These are phyloP conservation scores for Ips nitidus DNA, from an alignment of 1,140 invertebrate genomes.

Conservation along the genomic window DNA sequence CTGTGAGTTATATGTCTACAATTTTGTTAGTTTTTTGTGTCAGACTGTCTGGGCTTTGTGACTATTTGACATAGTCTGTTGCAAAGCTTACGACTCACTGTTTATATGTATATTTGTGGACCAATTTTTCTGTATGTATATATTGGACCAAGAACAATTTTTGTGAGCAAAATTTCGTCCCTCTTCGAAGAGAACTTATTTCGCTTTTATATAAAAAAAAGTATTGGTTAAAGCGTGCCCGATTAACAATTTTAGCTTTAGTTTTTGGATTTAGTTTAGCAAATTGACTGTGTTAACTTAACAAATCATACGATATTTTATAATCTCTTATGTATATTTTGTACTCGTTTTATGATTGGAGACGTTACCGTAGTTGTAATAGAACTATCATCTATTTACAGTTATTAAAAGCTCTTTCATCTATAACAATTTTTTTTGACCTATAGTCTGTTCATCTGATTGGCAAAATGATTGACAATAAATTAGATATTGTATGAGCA, in stretches of 20 bases:
- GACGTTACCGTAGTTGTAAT: background rate
- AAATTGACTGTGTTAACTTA: conserved; percentile 5
- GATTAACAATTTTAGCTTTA: background rate
- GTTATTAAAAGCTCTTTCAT: too few species aligned
- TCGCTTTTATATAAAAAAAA: background rate
- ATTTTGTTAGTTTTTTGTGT: too few species aligned
- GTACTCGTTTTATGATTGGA: conserved; percentile 8
- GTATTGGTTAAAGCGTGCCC: too few species aligned
- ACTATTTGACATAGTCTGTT: too few species aligned
- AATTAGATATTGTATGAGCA: too few species aligned
- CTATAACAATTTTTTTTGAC: too few species aligned
- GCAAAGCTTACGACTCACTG: too few species aligned
- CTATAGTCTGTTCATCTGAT: too few species aligned
- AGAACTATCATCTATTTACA: too few species aligned
- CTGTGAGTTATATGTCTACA: too few species aligned
- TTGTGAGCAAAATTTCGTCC: conserved; percentile 24
- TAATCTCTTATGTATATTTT: conserved; percentile 15
- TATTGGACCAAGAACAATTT: conserved; percentile 30
- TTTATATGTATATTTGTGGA: conserved; percentile 6
- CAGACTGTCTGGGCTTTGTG: too few species aligned
- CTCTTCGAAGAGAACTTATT: conserved; percentile 12
- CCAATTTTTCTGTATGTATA: conserved; percentile 19
- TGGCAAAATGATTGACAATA: too few species aligned
- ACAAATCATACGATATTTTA: conserved; percentile 4
- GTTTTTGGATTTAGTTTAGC: background rate